Evolutionary conservation across 2,888 invertebrate species (phyloP), one percentile per base, ranked within the genome.

Genomic region (Dexiosoma caninum): DNA sequence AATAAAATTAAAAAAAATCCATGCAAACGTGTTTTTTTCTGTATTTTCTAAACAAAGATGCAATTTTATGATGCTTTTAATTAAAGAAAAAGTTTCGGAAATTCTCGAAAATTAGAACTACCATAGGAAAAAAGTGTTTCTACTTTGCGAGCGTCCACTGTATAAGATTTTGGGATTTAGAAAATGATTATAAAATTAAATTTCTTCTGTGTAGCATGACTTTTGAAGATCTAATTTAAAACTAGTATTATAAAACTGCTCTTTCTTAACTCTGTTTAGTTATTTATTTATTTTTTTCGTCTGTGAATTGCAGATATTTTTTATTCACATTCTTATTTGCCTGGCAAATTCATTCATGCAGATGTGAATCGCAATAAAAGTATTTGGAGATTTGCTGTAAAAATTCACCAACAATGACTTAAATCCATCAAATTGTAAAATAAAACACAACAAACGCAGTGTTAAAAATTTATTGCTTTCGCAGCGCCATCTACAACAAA

Each of bases 371-470:
- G 44, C 32, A 42, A 30, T 6, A 8, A 49, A 70, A 37, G 12
- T 46, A 44, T 27, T 59, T 59, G 14, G 19, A 53, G 40, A 40
- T 10, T 42, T 19, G 16, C 30, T 10, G 0, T 9, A 32, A 67
- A 44, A 59, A 5, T 55, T 30, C 37, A 4, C 60, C 30, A 55
- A 55, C 27, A 72, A 27, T 64, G 71, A 78, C 62, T 64, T 27
- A 30, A 77, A 81, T 81, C 81, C 81, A 81, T 81, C 80, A 80
- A 79, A 72, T 53, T 60, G 10, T 37, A 5, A 27, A 62, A 42
- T n/a, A 32, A 42, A 53, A 32, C n/a, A 42, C 37, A n/a, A 35
- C 16, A 49, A 59, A 27, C n/a, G 6, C 16, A 21, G 42, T 55
- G 64, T 51, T 57, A 37, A 55, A 70, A 70, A 23, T 19, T 51